Evolutionary conservation across 2,888 invertebrate genomes (phyloP).

Genomic region (Baccha elongata): DNA sequence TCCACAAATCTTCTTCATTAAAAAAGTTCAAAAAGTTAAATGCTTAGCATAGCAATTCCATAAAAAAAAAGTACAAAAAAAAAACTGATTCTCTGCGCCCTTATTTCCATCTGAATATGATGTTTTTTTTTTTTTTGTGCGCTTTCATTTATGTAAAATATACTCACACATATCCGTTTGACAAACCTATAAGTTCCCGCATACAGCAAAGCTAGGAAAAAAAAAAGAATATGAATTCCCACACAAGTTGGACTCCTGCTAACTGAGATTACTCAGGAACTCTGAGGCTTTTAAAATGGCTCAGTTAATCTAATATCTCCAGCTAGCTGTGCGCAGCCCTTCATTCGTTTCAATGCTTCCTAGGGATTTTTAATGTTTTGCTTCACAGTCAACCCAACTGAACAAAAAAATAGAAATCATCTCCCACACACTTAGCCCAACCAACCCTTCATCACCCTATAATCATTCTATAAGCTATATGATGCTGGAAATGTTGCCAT

Average conservation of each 20-base stretch:
- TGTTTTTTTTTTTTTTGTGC: slow-evolving; percentile 16
- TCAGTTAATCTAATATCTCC: slow-evolving; percentile 61
- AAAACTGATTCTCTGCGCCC: slow-evolving; percentile 3
- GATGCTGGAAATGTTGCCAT: slow-evolving; percentile 23
- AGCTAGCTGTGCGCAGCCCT: slow-evolving; percentile 19
- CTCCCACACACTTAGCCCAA: background rate
- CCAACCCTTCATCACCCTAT: slow-evolving; percentile 56
- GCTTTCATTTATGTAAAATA: slow-evolving; percentile 11
- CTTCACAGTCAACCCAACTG: background rate
- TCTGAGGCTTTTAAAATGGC: slow-evolving; percentile 31
- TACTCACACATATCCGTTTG: slow-evolving; percentile 2
- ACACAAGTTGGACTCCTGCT: slow-evolving; percentile 45
- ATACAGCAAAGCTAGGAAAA: background rate
- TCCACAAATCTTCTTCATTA: slow-evolving; percentile 22
- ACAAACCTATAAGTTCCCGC: background rate
- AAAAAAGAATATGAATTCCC: slow-evolving; percentile 48
- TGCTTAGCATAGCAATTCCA: slow-evolving; percentile 7
- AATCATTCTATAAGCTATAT: slow-evolving; percentile 55
- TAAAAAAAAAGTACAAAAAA: background rate
- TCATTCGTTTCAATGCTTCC: slow-evolving; percentile 12
- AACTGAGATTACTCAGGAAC: slow-evolving; percentile 9
- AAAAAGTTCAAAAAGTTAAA: slow-evolving; percentile 51
- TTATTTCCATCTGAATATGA: slow-evolving; percentile 34
- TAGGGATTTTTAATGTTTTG: slow-evolving; percentile 23
- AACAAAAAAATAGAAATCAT: slow-evolving; percentile 4